Percentiles rank a stretch among this genome's conserved stretches.
These are phyloP conservation scores for Lytechinus pictus DNA, from an alignment of 35 echinoderm and acorn worm genomes.

Conservation along the genomic window DNA sequence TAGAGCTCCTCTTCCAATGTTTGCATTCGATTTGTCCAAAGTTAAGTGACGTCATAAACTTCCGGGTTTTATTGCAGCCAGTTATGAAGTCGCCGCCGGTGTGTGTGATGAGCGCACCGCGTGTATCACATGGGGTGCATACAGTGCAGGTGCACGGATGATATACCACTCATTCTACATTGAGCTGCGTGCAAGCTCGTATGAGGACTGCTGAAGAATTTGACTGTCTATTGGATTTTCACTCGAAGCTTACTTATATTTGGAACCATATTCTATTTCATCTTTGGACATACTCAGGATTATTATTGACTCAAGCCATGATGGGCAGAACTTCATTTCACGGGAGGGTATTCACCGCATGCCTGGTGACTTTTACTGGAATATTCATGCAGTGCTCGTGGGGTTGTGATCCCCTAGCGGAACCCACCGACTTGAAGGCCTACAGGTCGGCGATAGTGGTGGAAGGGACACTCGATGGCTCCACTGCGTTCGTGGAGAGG, in stretches of 20 bases:
- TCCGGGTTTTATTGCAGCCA: background rate
- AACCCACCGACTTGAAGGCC: constrained; percentile 44
- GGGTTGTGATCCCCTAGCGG: constrained; percentile 13
- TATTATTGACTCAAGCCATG: constrained; percentile 33
- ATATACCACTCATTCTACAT: background rate
- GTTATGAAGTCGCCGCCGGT: background rate
- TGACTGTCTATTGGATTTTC: background rate
- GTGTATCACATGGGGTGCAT: background rate
- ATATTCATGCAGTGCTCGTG: constrained; percentile 46
- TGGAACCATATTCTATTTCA: background rate
- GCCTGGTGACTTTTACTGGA: constrained; percentile 56
- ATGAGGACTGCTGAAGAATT: background rate
- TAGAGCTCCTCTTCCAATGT: background rate
- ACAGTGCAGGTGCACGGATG: background rate
- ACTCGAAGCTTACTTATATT: background rate
- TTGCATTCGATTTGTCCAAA: constrained; percentile 18
- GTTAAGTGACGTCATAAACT: constrained; percentile 3
- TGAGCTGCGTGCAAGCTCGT: background rate
- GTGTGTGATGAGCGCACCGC: background rate
- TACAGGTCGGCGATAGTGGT: constrained; percentile 42
- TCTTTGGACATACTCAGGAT: constrained; percentile 52
- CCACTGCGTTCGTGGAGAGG: background rate
- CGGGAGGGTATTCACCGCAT: constrained; percentile 51
- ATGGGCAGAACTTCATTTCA: constrained; percentile 37
- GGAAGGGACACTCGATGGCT: constrained; percentile 32